Evolutionary conservation across 2,888 invertebrate genomes (phyloP).

Genomic region (Thecophora atra): DNA sequence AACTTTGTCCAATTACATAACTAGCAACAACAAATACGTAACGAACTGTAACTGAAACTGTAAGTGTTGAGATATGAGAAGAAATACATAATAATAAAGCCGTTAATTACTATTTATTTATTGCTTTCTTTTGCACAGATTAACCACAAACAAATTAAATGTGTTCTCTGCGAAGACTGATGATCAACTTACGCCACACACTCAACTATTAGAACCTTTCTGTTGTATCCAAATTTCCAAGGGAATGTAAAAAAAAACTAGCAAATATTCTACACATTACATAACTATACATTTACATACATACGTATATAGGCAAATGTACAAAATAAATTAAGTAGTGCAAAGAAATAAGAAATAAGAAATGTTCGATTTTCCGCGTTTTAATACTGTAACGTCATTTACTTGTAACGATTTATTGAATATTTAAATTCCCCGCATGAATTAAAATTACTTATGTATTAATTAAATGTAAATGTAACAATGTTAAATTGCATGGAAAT

Average conservation of each 20-base stretch:
- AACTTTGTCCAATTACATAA: not conserved
- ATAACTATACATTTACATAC: too few relatives aligned
- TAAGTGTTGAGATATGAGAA: too few relatives aligned
- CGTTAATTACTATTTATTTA: not conserved
- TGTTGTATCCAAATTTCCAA: not conserved
- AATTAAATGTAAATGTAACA: not conserved
- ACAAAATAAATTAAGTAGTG: constrained; percentile 36
- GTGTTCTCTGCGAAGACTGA: constrained; percentile 14
- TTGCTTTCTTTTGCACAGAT: not conserved
- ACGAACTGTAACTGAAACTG: too few relatives aligned
- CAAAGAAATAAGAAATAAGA: constrained; percentile 24
- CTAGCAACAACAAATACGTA: too few relatives aligned
- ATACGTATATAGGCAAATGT: constrained; percentile 26
- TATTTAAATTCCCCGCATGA: too few relatives aligned
- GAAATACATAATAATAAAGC: too few relatives aligned
- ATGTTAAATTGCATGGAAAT: not conserved
- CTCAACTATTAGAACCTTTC: not conserved
- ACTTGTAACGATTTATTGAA: too few relatives aligned
- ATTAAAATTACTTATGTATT: too few relatives aligned
- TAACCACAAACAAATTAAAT: too few relatives aligned
- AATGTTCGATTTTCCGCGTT: not conserved
- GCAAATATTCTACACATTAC: not conserved
- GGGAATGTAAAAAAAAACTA: not conserved
- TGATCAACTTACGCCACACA: constrained; percentile 4
- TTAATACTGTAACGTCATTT: constrained; percentile 14